phyloP scores from a whole-genome alignment of 2,888 invertebrate species.

The Hyalella azteca region DNA sequence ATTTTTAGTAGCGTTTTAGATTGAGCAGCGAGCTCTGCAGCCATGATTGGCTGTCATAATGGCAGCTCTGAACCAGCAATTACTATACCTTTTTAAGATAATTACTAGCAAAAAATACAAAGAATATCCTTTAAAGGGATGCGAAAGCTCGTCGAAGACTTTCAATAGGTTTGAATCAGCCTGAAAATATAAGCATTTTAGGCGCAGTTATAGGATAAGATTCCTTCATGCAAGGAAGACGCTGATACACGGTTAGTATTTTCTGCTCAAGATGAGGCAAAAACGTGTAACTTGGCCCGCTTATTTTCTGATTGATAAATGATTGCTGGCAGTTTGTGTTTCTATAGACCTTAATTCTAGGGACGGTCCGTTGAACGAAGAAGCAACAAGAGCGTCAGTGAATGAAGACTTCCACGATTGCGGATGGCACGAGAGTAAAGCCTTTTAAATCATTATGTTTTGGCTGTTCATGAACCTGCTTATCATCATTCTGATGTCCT shows the following conservation, averaged over 20 bases:
- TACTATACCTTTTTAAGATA: slow-evolving; percentile 32
- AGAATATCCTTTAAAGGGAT: slow-evolving; percentile 19
- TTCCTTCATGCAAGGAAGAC: not conserved
- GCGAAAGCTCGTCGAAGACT: slow-evolving; percentile 22
- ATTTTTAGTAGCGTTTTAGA: slow-evolving; percentile 16
- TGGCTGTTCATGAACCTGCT: too few species aligned
- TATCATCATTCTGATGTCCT: too few species aligned
- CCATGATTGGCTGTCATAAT: slow-evolving; percentile 30
- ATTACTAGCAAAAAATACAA: not conserved
- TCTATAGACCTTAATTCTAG: not conserved
- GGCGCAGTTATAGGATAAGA: not conserved
- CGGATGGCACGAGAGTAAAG: not conserved
- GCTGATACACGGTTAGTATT: not conserved
- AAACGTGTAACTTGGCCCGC: slow-evolving; percentile 7
- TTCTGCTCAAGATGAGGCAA: not conserved
- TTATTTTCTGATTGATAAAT: slow-evolving; percentile 24
- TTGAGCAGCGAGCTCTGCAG: slow-evolving; percentile 28
- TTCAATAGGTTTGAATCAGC: not conserved
- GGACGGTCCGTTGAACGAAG: not conserved
- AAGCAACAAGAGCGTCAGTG: not conserved
- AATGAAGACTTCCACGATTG: not conserved
- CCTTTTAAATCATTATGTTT: too few species aligned
- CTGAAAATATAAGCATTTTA: not conserved
- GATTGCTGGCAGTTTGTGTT: slow-evolving; percentile 3
- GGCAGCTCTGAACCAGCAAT: slow-evolving; percentile 22